phyloP scores from a whole-genome alignment of 2,888 invertebrate genomes.

The Reticulitermes lucifugus region DNA sequence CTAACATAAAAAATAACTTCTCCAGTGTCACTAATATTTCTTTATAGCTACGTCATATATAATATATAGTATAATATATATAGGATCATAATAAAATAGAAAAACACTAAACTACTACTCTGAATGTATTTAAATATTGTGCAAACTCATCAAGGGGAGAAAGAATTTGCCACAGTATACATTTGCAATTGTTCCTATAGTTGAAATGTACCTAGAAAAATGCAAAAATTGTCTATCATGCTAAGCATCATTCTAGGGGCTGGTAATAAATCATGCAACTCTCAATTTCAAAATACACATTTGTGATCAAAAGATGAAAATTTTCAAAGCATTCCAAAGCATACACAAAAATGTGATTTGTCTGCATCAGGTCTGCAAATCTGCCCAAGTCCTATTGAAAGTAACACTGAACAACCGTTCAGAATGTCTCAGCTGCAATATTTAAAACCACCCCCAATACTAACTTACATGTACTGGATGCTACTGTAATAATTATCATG shows the following conservation, averaged over 20 bases:
- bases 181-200: conserved; percentile 53
- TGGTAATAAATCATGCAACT: conserved; percentile 50
- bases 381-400: neutral
- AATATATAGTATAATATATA: conserved; percentile 57
- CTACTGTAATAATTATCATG: conserved; percentile 51
- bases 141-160: conserved; percentile 55
- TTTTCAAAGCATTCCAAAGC: neutral
- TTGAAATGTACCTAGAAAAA: conserved; percentile 54
- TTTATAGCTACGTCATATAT: conserved; percentile 57
- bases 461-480: conserved; percentile 42
- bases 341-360: neutral
- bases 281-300: neutral
- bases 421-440: conserved; percentile 17
- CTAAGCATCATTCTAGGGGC: conserved; percentile 51
- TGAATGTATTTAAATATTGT: conserved; percentile 54
- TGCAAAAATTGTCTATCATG: conserved; percentile 54
- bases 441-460: conserved; percentile 39
- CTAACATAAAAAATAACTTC: conserved; percentile 58
- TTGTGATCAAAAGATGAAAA: conserved; percentile 10
- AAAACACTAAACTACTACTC: conserved; percentile 56
- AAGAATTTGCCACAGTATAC: conserved; percentile 55
- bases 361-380: neutral
- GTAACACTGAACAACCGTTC: neutral
- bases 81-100: conserved; percentile 59
- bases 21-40: conserved; percentile 55